These are phyloP conservation scores for Bugulina stolonifera DNA, from an alignment of 2,888 invertebrate species.

Conservation along the genomic window DNA sequence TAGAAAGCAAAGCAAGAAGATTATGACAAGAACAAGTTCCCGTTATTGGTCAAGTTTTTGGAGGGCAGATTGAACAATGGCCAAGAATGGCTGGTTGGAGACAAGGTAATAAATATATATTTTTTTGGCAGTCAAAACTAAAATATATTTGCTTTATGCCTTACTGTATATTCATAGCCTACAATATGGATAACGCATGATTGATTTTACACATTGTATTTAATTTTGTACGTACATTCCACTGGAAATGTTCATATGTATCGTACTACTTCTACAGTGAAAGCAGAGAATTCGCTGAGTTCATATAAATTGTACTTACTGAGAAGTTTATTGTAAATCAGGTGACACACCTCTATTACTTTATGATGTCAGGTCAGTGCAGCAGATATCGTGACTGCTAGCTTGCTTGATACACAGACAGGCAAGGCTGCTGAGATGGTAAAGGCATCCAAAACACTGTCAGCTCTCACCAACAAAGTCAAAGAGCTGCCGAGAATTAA, in stretches of 20 bases:
- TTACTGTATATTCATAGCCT: too few relatives aligned
- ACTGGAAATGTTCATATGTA: too few relatives aligned
- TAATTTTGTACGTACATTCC: too few relatives aligned
- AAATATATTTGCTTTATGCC: too few relatives aligned
- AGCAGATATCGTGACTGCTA: constrained; percentile 1
- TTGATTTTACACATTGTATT: too few relatives aligned
- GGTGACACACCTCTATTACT: too few relatives aligned
- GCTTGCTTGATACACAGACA: neutral
- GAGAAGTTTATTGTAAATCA: too few relatives aligned
- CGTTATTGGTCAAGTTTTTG: neutral
- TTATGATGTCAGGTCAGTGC: neutral
- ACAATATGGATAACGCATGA: too few relatives aligned
- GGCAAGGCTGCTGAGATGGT: neutral
- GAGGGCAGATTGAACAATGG: neutral
- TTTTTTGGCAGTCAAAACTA: too few relatives aligned
- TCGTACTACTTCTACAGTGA: too few relatives aligned
- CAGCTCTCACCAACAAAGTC: constrained; percentile 1
- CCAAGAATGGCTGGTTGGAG: constrained; percentile 10
- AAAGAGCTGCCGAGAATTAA: neutral
- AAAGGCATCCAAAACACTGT: neutral
- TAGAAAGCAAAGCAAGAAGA: neutral
- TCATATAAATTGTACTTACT: too few relatives aligned
- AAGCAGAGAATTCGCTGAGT: too few relatives aligned
- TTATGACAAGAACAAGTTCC: neutral
- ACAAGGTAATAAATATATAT: constrained; percentile 18